phyloP scores from a whole-genome alignment of 2,888 invertebrate species.

The Trachelus iudaicus region DNA sequence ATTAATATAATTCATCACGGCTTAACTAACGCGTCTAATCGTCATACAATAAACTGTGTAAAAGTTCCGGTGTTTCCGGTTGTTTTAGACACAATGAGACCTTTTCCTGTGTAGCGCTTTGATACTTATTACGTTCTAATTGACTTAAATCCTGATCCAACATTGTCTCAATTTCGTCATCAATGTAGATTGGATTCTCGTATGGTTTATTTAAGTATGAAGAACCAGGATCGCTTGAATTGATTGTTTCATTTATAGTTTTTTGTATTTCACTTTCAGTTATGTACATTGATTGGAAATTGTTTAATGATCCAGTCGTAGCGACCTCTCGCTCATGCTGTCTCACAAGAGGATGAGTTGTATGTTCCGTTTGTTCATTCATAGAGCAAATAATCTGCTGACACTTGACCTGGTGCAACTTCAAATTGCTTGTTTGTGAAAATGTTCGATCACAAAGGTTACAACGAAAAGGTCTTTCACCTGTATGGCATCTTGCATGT shows the following conservation, averaged over 20 bases:
- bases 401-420: conserved; percentile 56
- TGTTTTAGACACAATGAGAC: conserved; percentile 54
- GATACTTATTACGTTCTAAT: conserved; percentile 48
- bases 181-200: conserved; percentile 54
- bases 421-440: conserved; percentile 60
- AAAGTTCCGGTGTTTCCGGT: conserved; percentile 57
- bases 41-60: conserved; percentile 57
- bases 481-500: conserved; percentile 56
- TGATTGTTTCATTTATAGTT: conserved; percentile 59
- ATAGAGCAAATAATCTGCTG: conserved; percentile 35
- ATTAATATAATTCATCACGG: not conserved
- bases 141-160: conserved; percentile 52
- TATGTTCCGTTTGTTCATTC: conserved; percentile 11
- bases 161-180: conserved; percentile 57
- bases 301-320: conserved; percentile 33
- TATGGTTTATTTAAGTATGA: conserved; percentile 53
- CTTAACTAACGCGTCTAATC: conserved; percentile 11
- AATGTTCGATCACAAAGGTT: conserved; percentile 55
- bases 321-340: conserved; percentile 19
- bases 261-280: conserved; percentile 59
- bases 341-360: conserved; percentile 13
- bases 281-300: conserved; percentile 51
- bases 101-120: conserved; percentile 36
- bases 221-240: conserved; percentile 48
- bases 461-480: conserved; percentile 57